Evolutionary conservation across 2,888 invertebrate genomes (phyloP).

Genomic region (Ectemnius continuus): DNA sequence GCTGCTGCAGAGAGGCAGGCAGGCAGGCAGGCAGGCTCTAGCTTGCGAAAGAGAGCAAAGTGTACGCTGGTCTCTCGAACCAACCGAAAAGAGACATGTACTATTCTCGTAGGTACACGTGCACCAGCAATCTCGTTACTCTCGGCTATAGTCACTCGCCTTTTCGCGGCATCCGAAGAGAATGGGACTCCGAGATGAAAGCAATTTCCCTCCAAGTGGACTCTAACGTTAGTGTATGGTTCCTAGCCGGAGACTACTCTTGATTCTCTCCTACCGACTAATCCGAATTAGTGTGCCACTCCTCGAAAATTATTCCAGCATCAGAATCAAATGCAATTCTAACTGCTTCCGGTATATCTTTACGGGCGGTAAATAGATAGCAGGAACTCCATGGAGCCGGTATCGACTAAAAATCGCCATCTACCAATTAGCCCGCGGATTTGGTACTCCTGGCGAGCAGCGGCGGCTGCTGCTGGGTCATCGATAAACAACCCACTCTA

Average conservation of each 20-base stretch:
- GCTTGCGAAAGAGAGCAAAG: background rate
- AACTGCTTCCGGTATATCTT: background rate
- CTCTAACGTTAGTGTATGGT: background rate
- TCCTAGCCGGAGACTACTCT: too few relatives aligned
- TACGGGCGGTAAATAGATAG: background rate
- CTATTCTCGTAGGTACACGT: constrained; percentile 16
- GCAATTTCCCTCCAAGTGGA: constrained; percentile 54
- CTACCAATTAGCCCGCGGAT: background rate
- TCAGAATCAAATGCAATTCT: background rate
- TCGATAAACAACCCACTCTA: constrained; percentile 3
- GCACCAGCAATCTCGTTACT: constrained; percentile 54
- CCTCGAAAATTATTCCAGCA: background rate
- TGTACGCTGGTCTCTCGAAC: too few relatives aligned
- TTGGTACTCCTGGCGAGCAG: background rate
- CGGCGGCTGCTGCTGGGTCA: background rate
- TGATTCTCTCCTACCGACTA: background rate
- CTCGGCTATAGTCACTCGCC: constrained; percentile 36
- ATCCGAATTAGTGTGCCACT: background rate
- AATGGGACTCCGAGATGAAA: constrained; percentile 38
- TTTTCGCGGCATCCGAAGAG: constrained; percentile 40
- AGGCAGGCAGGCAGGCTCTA: background rate
- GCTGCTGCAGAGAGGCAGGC: background rate
- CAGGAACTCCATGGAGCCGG: background rate
- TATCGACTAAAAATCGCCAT: background rate
- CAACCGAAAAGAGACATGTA: constrained; percentile 38